Conservation (phyloP, 2,113 vertebrate genomes). For the Thalassarche chlororhynchos region DNA sequence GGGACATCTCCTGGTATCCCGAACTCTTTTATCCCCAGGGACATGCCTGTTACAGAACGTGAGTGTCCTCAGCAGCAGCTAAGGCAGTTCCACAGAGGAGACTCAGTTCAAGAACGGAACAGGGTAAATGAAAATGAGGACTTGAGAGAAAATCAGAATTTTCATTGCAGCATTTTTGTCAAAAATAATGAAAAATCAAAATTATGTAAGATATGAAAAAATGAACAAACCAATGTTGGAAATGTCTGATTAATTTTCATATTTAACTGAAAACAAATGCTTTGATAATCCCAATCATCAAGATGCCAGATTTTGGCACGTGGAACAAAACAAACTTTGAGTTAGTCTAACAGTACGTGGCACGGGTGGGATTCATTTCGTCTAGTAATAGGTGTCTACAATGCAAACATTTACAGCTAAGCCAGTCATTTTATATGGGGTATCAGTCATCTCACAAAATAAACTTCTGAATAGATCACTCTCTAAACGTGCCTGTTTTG, state of each 20-base stretch:
- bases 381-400: neutral
- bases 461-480: neutral
- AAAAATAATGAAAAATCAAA: neutral
- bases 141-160: neutral
- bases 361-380: accelerated
- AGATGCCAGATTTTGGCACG: neutral
- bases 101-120: neutral
- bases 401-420: neutral
- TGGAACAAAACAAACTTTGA: neutral
- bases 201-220: neutral
- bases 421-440: neutral
- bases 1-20: neutral
- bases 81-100: neutral
- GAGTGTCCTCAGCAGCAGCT: neutral
- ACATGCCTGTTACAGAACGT: neutral
- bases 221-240: neutral
- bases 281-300: neutral
- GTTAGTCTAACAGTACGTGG: neutral
- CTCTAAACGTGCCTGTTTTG: neutral
- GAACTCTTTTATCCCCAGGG: neutral
- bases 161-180: neutral
- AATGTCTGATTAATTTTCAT: neutral
- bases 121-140: neutral
- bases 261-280: neutral
- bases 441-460: neutral